phyloP scores from a whole-genome alignment of 2,888 invertebrate species.

The Acholoe squamosa region DNA sequence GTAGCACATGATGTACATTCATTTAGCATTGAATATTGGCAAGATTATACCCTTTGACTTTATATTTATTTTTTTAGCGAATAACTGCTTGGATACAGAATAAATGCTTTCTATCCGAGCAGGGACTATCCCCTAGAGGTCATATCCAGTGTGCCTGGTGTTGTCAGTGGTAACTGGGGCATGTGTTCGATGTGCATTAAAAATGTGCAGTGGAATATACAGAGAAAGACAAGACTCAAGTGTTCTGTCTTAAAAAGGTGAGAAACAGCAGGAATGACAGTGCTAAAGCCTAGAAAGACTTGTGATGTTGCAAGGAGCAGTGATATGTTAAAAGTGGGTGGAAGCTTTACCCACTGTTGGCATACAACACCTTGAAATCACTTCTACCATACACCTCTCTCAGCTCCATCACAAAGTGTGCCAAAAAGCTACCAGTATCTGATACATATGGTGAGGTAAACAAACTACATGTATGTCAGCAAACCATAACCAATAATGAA shows the following conservation, averaged over 20 bases:
- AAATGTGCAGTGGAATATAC: not conserved
- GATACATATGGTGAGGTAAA: not conserved
- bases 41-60: not conserved
- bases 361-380: not conserved
- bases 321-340: slow-evolving; percentile 2
- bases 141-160: not conserved
- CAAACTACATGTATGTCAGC: not conserved
- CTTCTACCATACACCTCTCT: not conserved
- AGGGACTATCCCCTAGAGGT: not conserved
- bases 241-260: not conserved
- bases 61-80: not conserved
- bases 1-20: not conserved
- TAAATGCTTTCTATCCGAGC: too few relatives aligned
- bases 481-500: not conserved
- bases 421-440: not conserved
- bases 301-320: not conserved
- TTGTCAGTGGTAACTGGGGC: not conserved
- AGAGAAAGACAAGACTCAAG: not conserved
- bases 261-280: not conserved
- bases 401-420: not conserved
- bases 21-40: not conserved
- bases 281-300: not conserved
- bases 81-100: too few relatives aligned
- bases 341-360: not conserved
- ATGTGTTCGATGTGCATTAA: not conserved